Percentiles rank a stretch among this genome's conserved stretches.
Conservation (phyloP, 2,113 vertebrate species). For the Hystrix cristata region DNA sequence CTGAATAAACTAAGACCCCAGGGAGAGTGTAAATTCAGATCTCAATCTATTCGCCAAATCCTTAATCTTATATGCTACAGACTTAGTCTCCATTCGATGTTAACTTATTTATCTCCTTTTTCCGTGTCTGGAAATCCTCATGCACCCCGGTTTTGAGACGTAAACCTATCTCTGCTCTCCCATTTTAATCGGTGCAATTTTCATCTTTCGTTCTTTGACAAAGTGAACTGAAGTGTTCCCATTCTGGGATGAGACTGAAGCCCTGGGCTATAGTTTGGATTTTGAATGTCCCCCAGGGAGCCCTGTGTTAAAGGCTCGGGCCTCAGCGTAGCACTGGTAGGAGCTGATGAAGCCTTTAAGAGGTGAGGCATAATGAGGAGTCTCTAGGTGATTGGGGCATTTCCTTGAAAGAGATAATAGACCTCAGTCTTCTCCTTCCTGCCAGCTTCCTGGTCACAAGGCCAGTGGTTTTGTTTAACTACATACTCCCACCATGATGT, state of each 20-base stretch:
- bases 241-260: background rate
- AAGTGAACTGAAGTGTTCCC: background rate
- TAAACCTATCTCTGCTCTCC: background rate
- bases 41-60: background rate
- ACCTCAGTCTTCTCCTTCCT: fast-evolving
- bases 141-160: background rate
- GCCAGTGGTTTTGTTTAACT: too few relatives aligned
- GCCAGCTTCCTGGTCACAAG: background rate
- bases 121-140: background rate
- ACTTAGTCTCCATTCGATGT: background rate
- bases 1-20: background rate
- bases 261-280: background rate
- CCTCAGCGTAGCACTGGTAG: background rate
- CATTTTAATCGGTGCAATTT: background rate
- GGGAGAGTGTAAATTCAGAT: background rate
- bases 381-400: background rate
- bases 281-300: background rate
- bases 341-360: background rate
- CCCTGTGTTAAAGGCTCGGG: background rate
- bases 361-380: background rate
- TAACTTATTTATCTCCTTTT: background rate
- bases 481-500: background rate
- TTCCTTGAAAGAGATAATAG: background rate
- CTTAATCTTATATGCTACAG: background rate
- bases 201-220: background rate